A percentile compares a stretch with the other conserved stretches of the same genome.
These are phyloP conservation scores for Venustoraphidia nigricollis DNA, from an alignment of 2,888 invertebrate genomes.

Conservation along the genomic window DNA sequence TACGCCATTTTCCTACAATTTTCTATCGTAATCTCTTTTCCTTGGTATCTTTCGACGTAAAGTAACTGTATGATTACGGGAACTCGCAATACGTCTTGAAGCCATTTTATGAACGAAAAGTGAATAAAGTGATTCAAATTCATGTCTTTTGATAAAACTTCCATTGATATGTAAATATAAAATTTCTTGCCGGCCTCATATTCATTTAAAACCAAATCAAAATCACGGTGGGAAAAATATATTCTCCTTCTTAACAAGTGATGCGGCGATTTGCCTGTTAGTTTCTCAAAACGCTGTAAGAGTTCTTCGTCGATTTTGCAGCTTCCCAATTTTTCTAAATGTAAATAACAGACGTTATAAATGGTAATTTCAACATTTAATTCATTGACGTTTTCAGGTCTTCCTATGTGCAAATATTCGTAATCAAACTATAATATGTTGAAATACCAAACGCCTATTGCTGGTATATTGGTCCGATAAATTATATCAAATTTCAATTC, in stretches of 20 bases:
- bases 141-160: constrained; percentile 89
- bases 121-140: constrained; percentile 96
- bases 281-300: constrained; percentile 68
- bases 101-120: constrained; percentile 91
- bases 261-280: constrained; percentile 76
- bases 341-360: constrained; percentile 3
- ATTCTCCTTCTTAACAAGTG: constrained; percentile 82
- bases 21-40: constrained; percentile 87
- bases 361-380: too few species aligned
- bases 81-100: constrained; percentile 92
- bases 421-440: too few species aligned
- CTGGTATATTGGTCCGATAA: too few species aligned
- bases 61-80: constrained; percentile 93
- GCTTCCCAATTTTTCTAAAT: constrained; percentile 86
- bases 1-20: constrained; percentile 70
- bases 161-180: constrained; percentile 93
- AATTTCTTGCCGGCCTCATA: constrained; percentile 87
- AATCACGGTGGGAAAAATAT: constrained; percentile 95
- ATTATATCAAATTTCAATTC: too few species aligned
- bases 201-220: constrained; percentile 68
- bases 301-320: constrained; percentile 77
- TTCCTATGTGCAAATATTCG: too few species aligned
- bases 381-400: too few species aligned
- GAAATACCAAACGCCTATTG: too few species aligned
- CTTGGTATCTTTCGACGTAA: constrained; percentile 95